Base-by-base conservation (phyloP, 2,888 invertebrate genomes). In the Agriopis marginaria region DNA sequence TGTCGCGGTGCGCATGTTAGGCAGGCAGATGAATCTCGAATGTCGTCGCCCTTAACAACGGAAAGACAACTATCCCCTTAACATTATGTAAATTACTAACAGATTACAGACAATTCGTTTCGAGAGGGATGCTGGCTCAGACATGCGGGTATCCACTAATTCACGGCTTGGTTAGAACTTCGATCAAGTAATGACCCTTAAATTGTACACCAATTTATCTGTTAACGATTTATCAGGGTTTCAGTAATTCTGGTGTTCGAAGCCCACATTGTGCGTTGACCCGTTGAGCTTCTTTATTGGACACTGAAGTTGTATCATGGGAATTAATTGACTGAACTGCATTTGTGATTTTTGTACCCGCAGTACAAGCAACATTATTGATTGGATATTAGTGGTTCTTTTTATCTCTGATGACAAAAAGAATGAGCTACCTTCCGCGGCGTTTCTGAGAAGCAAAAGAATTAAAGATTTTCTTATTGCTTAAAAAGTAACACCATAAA, bases 201-300 rank as follows among this genome's bases (percentile, higher is more conserved):
- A 92, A 92, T 93, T 92, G 92, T 79, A 79, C 81, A 79, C 83
- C 92, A 93, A 93, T 92, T 92, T 91, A 90, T 86, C 85, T 77
- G 87, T 89, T 91, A 85, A 80, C 78, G 67, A 77, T 77, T 73
- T 70, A 69, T 56, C 50, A 54, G 32, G 50, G 50, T 66, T 64
- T 64, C 42, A 44, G 62, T 56, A 56, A 11, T 42, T 68, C n/a
- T 44, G 39, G 62, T n/a, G n/a, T 68, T 40, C 51, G 65, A 69
- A 63, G 56, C 74, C 73, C 73, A 75, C 72, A 71, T 64, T 66
- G 66, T 49, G 63, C 63, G 44, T 70, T 70, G 70, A 70, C 66
- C 66, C 63, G 61, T 58, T 53, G 23, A 45, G 39, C 51, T 14
- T 32, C 23, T 45, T 62, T 53, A 53, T 62, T 44, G 62, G 6